These are phyloP conservation scores for Corydoras sp. DNA, from an alignment of 2,113 vertebrate genomes.

Conservation along the genomic window DNA sequence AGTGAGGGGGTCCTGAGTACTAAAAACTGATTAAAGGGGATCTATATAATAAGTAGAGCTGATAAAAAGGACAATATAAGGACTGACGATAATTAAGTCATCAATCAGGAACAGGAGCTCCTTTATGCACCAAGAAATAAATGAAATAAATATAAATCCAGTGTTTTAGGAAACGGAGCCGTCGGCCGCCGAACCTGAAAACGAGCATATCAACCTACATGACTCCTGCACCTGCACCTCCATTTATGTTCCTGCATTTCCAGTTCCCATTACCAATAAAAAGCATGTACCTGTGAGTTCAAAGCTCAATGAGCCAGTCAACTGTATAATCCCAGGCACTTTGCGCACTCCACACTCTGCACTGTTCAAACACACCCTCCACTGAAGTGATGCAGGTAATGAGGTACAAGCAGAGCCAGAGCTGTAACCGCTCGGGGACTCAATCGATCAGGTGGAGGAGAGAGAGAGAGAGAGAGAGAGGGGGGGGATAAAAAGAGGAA, in stretches of 20 bases:
- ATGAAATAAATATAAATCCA: too few relatives aligned
- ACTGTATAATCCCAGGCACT: neutral
- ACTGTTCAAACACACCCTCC: neutral
- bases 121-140: too few relatives aligned
- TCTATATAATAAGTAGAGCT: too few relatives aligned
- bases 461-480: neutral
- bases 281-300: neutral
- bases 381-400: slow-evolving; percentile 1
- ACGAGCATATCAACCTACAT: too few relatives aligned
- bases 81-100: too few relatives aligned
- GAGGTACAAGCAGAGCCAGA: neutral
- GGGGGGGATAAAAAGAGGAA: too few relatives aligned
- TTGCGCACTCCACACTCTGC: neutral
- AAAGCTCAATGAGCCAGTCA: neutral
- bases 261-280: neutral
- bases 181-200: too few relatives aligned
- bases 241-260: neutral
- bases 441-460: neutral
- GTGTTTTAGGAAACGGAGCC: too few relatives aligned
- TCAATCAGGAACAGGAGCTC: too few relatives aligned
- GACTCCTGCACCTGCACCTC: neutral
- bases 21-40: too few relatives aligned
- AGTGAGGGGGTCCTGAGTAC: too few relatives aligned
- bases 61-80: too few relatives aligned
- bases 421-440: neutral